phyloP scores from a whole-genome alignment of 2,888 invertebrate species.

The Pocota personata region DNA sequence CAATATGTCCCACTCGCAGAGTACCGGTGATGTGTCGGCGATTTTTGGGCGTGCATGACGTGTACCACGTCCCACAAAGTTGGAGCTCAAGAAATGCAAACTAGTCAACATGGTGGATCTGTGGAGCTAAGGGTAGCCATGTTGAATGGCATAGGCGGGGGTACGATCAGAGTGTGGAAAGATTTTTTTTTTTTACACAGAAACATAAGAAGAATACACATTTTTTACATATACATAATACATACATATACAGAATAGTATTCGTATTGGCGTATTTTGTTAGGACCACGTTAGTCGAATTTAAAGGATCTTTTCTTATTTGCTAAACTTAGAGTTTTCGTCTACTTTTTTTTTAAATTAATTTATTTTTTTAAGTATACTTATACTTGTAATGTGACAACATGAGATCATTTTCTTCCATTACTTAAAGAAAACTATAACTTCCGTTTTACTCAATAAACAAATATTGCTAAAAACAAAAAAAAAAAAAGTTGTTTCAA shows the following conservation, averaged over 20 bases:
- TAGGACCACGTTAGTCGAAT: constrained; percentile 71
- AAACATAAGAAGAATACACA: constrained; percentile 26
- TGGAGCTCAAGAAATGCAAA: constrained; percentile 82
- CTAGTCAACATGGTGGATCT: constrained; percentile 83
- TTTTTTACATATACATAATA: constrained; percentile 52
- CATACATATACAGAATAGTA: constrained; percentile 22
- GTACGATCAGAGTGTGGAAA: constrained; percentile 40
- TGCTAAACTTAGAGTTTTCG: neutral
- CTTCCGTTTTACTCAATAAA: constrained; percentile 44
- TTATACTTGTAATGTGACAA: constrained; percentile 27
- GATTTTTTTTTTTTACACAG: constrained; percentile 21
- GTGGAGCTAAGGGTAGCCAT: constrained; percentile 82
- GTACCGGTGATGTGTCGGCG: constrained; percentile 87
- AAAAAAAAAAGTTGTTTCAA: constrained; percentile 21
- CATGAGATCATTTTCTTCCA: constrained; percentile 68
- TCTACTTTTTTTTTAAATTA: neutral
- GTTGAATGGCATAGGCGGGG: constrained; percentile 74
- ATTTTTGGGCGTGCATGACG: constrained; percentile 87
- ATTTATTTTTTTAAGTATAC: constrained; percentile 35
- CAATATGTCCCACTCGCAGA: constrained; percentile 86
- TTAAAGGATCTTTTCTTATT: constrained; percentile 35
- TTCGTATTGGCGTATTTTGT: constrained; percentile 41
- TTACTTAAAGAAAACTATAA: constrained; percentile 21
- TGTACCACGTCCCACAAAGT: constrained; percentile 81
- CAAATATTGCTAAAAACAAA: neutral